Evolutionary conservation across 1,140 invertebrate species (phyloP), one percentile per base, ranked within the genome.

Genomic region (Drosophila miranda): DNA sequence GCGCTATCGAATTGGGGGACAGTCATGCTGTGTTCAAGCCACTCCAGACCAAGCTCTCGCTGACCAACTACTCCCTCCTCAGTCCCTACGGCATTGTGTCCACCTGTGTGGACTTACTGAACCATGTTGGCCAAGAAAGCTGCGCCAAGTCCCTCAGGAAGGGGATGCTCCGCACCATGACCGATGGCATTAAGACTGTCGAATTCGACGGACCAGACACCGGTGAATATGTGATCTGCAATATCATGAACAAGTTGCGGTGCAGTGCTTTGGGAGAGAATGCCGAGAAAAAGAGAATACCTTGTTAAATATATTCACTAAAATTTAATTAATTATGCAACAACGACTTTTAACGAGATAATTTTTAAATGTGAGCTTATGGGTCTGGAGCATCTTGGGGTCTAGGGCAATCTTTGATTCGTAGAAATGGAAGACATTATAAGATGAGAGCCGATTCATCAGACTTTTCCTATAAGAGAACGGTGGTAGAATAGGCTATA

Each of bases 61-160:
- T 90, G 6, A 89, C 87, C 23, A 72, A 80, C 54, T 79, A 81
- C 13, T 44, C 63, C 7, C 23, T 45, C 0, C 71, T 89, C 6
- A 89, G 87, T 80, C 87, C 87, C 11, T 89, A 89, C 50, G 87
- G 87, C 16, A 88, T 89, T 21, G 51, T 89, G 6, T 66, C 69
- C 21, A 71, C 87, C 55, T 80, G 79, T 23, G 73, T 75, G 19
- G 87, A 89, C 44, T 62, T 89, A 6, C 43, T 89, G n/a, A 23
- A 61, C 3, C 58, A 87, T 45, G 30, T 89, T 50, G 73, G 66
- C 0, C 76, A 83, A 8, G 0, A n/a, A 0, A 7, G 62, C 0
- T 89, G 87, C 14, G 68, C 67, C 42, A 3, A 54, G 0, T 45
- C 42, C 0, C 6, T 89, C 4, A 83, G 75, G 67, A 8, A 14